Evolutionary conservation across 2,113 vertebrate species (phyloP).

Genomic region (Lagenorhynchus albirostris): DNA sequence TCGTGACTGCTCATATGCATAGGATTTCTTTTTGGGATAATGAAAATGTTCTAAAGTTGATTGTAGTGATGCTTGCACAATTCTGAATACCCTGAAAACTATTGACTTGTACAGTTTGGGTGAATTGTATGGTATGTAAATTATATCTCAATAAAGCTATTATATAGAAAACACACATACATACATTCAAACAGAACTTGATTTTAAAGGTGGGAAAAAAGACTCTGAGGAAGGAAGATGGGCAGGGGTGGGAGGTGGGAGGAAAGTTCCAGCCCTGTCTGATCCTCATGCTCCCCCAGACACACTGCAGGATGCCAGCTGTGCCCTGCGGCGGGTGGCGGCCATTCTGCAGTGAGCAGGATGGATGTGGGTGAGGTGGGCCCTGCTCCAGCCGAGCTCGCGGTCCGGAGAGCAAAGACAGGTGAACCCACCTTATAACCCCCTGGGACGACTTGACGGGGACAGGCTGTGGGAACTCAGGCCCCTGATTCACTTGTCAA

Average conservation of each 20-base stretch:
- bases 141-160: not conserved
- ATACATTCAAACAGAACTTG: not conserved
- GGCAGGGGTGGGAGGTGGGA: not conserved
- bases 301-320: not conserved
- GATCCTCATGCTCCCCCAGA: not conserved
- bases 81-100: not conserved
- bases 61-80: not conserved
- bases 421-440: not conserved
- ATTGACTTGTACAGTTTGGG: not conserved
- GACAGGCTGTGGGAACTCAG: not conserved
- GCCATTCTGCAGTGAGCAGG: not conserved
- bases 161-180: not conserved
- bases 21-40: not conserved
- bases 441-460: fast-evolving
- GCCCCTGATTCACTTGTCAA: not conserved
- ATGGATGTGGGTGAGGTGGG: not conserved
- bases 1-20: not conserved
- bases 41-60: not conserved
- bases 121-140: not conserved
- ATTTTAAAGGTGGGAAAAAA: not conserved
- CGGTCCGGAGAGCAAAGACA: not conserved
- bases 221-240: not conserved
- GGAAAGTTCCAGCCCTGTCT: not conserved
- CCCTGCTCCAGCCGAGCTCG: not conserved
- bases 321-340: not conserved